phyloP scores from a whole-genome alignment of 2,797 vertebrate species.

The Lithobates sylvaticus region DNA sequence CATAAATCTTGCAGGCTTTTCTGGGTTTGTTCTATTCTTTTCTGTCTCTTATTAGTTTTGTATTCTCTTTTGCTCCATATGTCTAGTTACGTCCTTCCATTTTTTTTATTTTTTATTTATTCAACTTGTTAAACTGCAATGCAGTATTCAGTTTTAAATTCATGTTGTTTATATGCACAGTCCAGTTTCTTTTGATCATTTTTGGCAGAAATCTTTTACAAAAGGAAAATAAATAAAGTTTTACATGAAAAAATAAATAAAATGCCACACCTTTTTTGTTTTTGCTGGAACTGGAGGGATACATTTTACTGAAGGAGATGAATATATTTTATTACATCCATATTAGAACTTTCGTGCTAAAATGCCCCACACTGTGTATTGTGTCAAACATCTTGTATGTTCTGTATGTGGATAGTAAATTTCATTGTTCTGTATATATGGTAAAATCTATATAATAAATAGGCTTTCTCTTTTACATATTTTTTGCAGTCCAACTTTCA shows the following conservation, averaged over 20 bases:
- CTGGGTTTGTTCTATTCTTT: neutral
- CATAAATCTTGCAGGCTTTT: too few relatives aligned
- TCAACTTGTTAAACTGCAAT: neutral
- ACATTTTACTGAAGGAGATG: too few relatives aligned
- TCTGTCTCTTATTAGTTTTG: neutral
- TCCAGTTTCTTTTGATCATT: too few relatives aligned
- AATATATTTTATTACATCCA: too few relatives aligned
- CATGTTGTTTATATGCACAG: neutral
- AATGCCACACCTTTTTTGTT: neutral
- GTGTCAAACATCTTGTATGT: neutral
- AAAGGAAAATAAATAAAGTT: too few relatives aligned
- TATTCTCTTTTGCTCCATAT: too few relatives aligned
- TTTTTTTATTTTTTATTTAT: too few relatives aligned
- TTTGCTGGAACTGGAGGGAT: neutral
- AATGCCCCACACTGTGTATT: neutral
- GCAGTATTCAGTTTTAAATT: neutral
- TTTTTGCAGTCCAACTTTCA: neutral
- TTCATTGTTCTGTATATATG: constrained; percentile 4
- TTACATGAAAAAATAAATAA: neutral
- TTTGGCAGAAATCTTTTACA: too few relatives aligned
- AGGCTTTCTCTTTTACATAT: constrained; percentile 4
- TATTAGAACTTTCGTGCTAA: too few relatives aligned
- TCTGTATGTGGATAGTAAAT: neutral
- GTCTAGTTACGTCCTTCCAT: too few relatives aligned
- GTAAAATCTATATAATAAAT: neutral